phyloP scores from a whole-genome alignment of 2,888 invertebrate species.

The Dioctria rufipes region DNA sequence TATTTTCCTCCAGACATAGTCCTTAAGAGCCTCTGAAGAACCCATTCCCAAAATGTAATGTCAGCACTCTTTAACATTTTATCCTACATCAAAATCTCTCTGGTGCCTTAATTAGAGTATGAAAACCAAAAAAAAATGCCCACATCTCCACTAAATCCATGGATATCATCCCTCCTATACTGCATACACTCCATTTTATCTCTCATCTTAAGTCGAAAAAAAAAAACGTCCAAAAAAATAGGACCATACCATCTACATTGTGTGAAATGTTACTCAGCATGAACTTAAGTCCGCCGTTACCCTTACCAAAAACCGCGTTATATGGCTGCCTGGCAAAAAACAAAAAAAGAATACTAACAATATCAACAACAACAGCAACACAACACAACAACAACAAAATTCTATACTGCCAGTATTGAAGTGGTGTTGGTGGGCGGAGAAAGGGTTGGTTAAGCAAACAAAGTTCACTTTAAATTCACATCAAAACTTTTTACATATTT shows the following conservation, averaged over 20 bases:
- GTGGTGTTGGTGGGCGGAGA: background rate
- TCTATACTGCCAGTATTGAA: background rate
- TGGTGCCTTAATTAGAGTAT: slow-evolving; percentile 41
- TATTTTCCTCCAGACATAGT: slow-evolving; percentile 14
- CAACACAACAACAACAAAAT: slow-evolving; percentile 12
- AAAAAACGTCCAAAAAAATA: slow-evolving; percentile 2
- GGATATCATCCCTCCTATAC: background rate
- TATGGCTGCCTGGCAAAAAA: background rate
- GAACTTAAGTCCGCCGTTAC: slow-evolving; percentile 10
- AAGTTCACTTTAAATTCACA: slow-evolving; percentile 53
- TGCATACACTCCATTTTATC: slow-evolving; percentile 34
- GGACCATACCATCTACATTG: slow-evolving; percentile 14
- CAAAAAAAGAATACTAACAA: background rate
- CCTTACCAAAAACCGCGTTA: too few relatives aligned
- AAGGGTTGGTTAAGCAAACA: slow-evolving; percentile 33
- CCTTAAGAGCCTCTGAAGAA: slow-evolving; percentile 30
- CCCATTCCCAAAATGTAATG: slow-evolving; percentile 34
- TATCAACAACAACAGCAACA: slow-evolving; percentile 12
- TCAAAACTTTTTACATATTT: slow-evolving; percentile 50
- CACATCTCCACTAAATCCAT: slow-evolving; percentile 1
- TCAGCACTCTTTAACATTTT: slow-evolving; percentile 46
- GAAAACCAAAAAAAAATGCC: slow-evolving; percentile 4
- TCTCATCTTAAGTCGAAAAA: slow-evolving; percentile 37
- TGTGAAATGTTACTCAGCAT: slow-evolving; percentile 32
- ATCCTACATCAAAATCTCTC: slow-evolving; percentile 35